phyloP scores from a whole-genome alignment of 2,888 invertebrate species.

The Stenotaenia linearis region DNA sequence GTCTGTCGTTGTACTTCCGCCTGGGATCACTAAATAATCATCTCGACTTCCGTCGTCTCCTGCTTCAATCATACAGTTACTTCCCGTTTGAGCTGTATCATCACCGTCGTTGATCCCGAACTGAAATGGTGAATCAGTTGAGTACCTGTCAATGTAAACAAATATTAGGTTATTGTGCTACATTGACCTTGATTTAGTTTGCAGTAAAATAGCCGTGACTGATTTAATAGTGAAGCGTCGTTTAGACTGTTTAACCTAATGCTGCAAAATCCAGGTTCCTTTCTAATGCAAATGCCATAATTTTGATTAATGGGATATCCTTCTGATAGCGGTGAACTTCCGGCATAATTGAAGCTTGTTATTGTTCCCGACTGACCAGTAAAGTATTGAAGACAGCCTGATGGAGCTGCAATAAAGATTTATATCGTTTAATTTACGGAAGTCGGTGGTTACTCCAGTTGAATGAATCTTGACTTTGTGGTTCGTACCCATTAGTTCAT shows the following conservation, averaged over 20 bases:
- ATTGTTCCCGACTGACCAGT: conserved; percentile 5
- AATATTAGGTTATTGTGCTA: not conserved
- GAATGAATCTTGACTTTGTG: not conserved
- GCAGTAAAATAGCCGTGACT: not conserved
- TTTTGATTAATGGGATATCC: conserved; percentile 55
- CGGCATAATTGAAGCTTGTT: conserved; percentile 29
- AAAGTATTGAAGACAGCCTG: conserved; percentile 29
- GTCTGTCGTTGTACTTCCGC: conserved; percentile 8
- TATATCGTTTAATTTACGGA: not conserved
- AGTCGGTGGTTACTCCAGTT: not conserved
- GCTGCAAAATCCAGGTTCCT: conserved; percentile 59
- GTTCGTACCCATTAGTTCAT: not conserved
- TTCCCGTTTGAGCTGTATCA: not conserved
- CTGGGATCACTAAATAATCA: conserved; percentile 29
- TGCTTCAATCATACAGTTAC: conserved; percentile 1
- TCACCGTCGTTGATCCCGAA: conserved; percentile 1
- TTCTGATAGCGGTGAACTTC: not conserved
- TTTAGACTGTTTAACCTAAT: conserved; percentile 55
- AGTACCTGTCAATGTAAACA: conserved; percentile 6
- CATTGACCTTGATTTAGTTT: not conserved
- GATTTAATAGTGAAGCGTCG: not conserved
- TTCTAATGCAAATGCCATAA: conserved; percentile 66
- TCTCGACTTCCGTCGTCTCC: conserved; percentile 28
- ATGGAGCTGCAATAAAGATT: conserved; percentile 24
- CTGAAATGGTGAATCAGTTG: conserved; percentile 15